These are phyloP conservation scores for Ceyx melanurus DNA, from an alignment of 2,113 vertebrate species.

Conservation along the genomic window DNA sequence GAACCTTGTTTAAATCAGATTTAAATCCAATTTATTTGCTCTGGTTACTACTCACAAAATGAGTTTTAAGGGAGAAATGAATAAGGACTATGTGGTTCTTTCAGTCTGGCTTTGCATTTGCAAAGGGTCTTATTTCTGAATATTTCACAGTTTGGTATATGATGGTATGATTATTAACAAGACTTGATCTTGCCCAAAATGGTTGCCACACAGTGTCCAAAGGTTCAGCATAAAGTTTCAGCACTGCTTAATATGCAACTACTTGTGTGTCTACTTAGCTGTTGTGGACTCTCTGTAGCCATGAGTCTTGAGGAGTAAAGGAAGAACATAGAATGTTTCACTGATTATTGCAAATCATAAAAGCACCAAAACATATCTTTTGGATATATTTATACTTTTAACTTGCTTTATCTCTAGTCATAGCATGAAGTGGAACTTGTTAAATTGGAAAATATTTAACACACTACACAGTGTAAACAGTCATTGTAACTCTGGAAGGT, in stretches of 20 bases:
- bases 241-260: not conserved
- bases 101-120: not conserved
- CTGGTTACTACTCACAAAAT: not conserved
- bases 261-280: not conserved
- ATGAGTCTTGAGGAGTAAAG: not conserved
- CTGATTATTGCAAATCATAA: not conserved
- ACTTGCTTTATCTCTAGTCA: not conserved
- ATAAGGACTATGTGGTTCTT: not conserved
- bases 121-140: not conserved
- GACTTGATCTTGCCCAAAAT: not conserved
- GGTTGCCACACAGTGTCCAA: not conserved
- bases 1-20: not conserved
- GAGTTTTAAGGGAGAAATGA: not conserved
- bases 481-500: not conserved
- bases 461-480: not conserved
- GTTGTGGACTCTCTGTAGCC: not conserved
- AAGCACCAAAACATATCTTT: not conserved
- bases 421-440: not conserved
- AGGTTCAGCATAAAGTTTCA: not conserved
- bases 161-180: conserved; percentile 14
- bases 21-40: not conserved
- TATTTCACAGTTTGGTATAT: not conserved
- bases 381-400: not conserved
- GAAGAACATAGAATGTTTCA: not conserved
- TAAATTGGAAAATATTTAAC: not conserved